Evolutionary conservation across 2,797 vertebrate species (phyloP), one percentile per base, ranked within the genome.

Genomic region (Arctocebus calabarensis): DNA sequence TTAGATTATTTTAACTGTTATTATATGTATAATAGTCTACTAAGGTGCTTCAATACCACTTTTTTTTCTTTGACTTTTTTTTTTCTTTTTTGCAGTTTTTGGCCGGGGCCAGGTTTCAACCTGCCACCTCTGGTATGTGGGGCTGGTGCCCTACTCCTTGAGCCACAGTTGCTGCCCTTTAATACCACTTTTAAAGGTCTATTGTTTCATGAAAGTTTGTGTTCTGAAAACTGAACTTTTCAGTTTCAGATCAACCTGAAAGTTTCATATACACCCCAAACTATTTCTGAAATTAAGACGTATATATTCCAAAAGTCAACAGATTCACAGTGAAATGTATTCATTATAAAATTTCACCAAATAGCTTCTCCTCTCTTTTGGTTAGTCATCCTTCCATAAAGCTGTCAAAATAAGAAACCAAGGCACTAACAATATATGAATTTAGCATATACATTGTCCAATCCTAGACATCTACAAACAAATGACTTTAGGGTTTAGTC

Each of bases 131-230:
- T 5, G 3, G 40, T 40, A 40, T 40, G 40, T 40, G 40, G 40
- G 40, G 40, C 40, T 5, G 40, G 40, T 5, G 40, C 40, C 40
- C 40, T 40, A 40, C 40, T 40, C 40, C 40, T 40, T 40, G 40
- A 40, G 40, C 5, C 40, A 40, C 40, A 40, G 40, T 3, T 40
- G 40, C 40, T 40, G 40, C 40, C 40, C 40, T 40, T 40, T 5
- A 40, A 5, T 40, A 40, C 40, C 40, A 40, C 57, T 96, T 43
- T 66, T 79, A 40, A 88, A 87, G 34, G n/a, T 84, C 70, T 90
- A 70, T 52, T 87, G 84, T 87, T 84, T 87, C 22, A 94, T 27
- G 78, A n/a, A 71, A 84, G 57, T 83, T 93, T 84, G 93, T 29
- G 66, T 78, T 83, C 77, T 95, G n/a, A 93, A 70, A 92, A 87